Conservation (phyloP, 2,113 vertebrate species). For the Shinisaurus crocodilurus region DNA sequence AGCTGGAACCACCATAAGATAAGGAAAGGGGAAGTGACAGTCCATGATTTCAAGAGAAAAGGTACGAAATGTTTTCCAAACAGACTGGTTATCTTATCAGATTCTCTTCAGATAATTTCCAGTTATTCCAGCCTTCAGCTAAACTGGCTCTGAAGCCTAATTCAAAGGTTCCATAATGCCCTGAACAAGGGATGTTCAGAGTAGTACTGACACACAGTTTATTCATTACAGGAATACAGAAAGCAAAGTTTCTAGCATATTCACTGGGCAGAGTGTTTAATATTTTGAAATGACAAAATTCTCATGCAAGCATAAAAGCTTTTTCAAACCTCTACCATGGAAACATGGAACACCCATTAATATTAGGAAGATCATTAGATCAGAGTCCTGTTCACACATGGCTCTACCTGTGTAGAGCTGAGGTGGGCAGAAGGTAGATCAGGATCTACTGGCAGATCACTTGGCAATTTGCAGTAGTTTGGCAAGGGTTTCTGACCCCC, state of each 20-base stretch:
- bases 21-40: background rate
- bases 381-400: too few relatives aligned
- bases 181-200: slow-evolving; percentile 16
- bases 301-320: background rate
- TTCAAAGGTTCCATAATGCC: slow-evolving; percentile 1
- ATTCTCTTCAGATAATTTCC: background rate
- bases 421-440: too few relatives aligned
- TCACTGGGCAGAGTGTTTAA: background rate
- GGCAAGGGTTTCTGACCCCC: too few relatives aligned
- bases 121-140: background rate
- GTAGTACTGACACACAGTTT: slow-evolving; percentile 12
- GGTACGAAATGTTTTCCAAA: background rate
- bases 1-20: background rate
- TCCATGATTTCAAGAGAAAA: background rate
- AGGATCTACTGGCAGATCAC: too few relatives aligned
- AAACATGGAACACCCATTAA: too few relatives aligned
- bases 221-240: background rate
- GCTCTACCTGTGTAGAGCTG: too few relatives aligned
- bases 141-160: background rate
- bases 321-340: background rate
- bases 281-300: background rate
- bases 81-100: background rate
- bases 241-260: too few relatives aligned
- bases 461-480: too few relatives aligned
- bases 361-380: too few relatives aligned